These are phyloP conservation scores for Cebidichthys violaceus DNA, from an alignment of 2,113 vertebrate species.

Conservation along the genomic window DNA sequence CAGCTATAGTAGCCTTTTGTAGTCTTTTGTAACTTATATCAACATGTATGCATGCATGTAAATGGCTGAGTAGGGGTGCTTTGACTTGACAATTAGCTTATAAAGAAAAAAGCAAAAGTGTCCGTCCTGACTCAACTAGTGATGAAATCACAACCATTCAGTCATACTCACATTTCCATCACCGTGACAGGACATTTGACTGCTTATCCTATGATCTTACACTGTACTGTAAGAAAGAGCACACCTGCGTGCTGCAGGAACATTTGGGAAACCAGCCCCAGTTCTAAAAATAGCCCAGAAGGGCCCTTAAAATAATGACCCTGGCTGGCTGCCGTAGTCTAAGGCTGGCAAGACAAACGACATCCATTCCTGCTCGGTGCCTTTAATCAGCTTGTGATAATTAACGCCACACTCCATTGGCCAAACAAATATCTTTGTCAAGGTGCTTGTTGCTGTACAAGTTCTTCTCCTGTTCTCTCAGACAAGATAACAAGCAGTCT, in stretches of 20 bases:
- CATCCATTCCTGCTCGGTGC: conserved; percentile 78
- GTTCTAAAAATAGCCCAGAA: conserved; percentile 61
- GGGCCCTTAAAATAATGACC: conserved; percentile 76
- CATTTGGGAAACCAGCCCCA: conserved; percentile 44
- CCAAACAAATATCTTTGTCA: conserved; percentile 89
- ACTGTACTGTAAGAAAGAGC: neutral
- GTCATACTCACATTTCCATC: neutral
- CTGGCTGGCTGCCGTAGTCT: conserved; percentile 66
- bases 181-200: neutral
- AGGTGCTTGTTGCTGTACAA: conserved; percentile 85
- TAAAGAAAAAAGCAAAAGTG: neutral
- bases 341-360: conserved; percentile 83
- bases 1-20: neutral
- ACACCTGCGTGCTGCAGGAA: conserved; percentile 22
- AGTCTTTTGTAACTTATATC: neutral
- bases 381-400: conserved; percentile 87
- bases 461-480: conserved; percentile 83
- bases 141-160: neutral
- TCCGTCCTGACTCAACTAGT: neutral
- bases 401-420: conserved; percentile 86
- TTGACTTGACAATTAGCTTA: neutral
- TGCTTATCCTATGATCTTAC: neutral
- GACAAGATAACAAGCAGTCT: conserved; percentile 87
- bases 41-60: neutral
- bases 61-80: neutral